phyloP scores from a whole-genome alignment of 2,888 invertebrate species.

The Nomada fabriciana region DNA sequence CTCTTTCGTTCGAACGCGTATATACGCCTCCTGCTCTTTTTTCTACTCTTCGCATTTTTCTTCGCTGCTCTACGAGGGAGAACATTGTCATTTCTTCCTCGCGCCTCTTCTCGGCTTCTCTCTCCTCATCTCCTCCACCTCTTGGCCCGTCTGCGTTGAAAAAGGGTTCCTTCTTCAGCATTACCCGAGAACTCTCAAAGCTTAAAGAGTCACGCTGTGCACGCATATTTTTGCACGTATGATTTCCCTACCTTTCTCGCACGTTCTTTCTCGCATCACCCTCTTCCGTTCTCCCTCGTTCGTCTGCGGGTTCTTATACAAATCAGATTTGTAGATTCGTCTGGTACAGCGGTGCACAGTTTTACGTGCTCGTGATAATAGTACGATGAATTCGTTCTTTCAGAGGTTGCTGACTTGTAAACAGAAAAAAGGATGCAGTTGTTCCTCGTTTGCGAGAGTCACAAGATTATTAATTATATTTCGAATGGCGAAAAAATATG shows the following conservation, averaged over 20 bases:
- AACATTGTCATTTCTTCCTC: constrained; percentile 47
- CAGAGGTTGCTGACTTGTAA: constrained; percentile 5
- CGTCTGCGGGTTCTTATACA: constrained; percentile 8
- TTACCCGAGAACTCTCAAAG: constrained; percentile 51
- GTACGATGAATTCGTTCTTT: constrained; percentile 26
- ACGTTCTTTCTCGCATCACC: neutral
- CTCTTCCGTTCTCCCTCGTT: neutral
- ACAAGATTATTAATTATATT: neutral
- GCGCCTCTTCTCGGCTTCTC: constrained; percentile 15
- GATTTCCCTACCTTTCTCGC: constrained; percentile 8
- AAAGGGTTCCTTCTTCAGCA: constrained; percentile 52
- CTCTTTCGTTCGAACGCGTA: too few species aligned
- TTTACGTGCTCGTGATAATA: neutral
- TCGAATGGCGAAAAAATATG: neutral
- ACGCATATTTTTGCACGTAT: constrained; percentile 43
- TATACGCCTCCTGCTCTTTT: constrained; percentile 7
- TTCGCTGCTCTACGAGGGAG: neutral
- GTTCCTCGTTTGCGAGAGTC: neutral
- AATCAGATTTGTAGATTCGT: neutral
- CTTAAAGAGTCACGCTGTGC: constrained; percentile 38
- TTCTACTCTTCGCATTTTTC: constrained; percentile 21
- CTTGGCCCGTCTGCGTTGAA: constrained; percentile 42
- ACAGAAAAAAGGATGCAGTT: neutral
- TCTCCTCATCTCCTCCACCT: constrained; percentile 20
- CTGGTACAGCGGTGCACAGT: too few species aligned